Conservation (phyloP, 2,888 invertebrate genomes). For the Zootermopsis nevadensis region DNA sequence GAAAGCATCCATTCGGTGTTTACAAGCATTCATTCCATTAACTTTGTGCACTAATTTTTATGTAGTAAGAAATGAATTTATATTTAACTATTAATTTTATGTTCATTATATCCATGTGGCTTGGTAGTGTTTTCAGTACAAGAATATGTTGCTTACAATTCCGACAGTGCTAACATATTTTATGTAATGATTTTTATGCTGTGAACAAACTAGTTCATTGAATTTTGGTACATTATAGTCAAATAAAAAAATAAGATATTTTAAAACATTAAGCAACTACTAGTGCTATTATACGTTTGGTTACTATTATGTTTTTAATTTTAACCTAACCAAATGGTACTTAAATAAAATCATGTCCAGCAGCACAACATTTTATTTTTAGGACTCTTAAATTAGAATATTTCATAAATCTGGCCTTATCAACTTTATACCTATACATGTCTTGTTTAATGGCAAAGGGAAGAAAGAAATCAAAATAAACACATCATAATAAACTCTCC, state of each 20-base stretch:
- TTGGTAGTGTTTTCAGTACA: no score
- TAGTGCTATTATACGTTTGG: no score
- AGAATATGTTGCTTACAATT: no score
- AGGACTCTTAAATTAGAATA: conserved; percentile 34
- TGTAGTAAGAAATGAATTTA: no score
- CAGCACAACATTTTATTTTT: conserved; percentile 15
- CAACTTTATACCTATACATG: background rate
- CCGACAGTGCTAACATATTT: no score
- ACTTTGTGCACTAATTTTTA: background rate
- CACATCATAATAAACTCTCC: background rate
- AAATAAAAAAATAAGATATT: no score
- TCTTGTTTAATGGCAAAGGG: background rate
- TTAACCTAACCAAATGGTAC: background rate
- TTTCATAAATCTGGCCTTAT: conserved; percentile 18
- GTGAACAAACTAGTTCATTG: no score
- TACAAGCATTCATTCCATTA: conserved; percentile 21
- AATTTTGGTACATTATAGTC: no score
- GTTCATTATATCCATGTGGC: no score
- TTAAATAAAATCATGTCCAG: conserved; percentile 10
- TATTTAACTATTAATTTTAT: no score
- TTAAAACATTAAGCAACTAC: no score
- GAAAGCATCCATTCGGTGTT: conserved; percentile 12
- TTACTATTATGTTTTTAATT: background rate
- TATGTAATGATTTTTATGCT: no score
- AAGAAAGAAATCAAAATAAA: background rate